Conservation (phyloP, 2,888 invertebrate genomes). For the Hesperia comma region DNA sequence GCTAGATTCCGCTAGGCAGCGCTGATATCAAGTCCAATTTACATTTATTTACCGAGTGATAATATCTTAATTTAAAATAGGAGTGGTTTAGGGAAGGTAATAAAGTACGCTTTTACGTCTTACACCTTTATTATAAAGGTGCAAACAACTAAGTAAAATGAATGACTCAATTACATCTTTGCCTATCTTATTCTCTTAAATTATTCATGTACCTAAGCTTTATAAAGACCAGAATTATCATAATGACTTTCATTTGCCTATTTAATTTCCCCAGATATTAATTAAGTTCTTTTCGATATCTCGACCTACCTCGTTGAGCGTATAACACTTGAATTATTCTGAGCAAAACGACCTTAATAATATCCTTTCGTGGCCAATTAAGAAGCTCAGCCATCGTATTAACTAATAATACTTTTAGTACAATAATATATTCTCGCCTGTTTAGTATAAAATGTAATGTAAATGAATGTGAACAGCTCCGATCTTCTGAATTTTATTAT, state of each 20-base stretch:
- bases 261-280: conserved; percentile 35
- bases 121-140: neutral
- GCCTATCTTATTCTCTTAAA: conserved; percentile 27
- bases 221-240: conserved; percentile 30
- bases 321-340: conserved; percentile 49
- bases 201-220: conserved; percentile 28
- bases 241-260: conserved; percentile 30
- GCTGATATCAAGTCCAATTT: no score
- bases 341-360: conserved; percentile 48
- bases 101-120: neutral
- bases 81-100: no score
- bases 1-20: no score
- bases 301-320: conserved; percentile 42
- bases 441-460: neutral
- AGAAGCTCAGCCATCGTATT: neutral
- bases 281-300: conserved; percentile 30
- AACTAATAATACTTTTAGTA: neutral
- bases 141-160: conserved; percentile 11
- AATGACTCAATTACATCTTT: conserved; percentile 24
- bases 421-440: no score
- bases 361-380: conserved; percentile 3
- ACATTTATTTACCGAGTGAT: no score
- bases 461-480: no score
- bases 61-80: no score
- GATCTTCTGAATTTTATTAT: no score